Base-by-base conservation (phyloP, 2,113 vertebrate species). In the Psettodes erumei region DNA sequence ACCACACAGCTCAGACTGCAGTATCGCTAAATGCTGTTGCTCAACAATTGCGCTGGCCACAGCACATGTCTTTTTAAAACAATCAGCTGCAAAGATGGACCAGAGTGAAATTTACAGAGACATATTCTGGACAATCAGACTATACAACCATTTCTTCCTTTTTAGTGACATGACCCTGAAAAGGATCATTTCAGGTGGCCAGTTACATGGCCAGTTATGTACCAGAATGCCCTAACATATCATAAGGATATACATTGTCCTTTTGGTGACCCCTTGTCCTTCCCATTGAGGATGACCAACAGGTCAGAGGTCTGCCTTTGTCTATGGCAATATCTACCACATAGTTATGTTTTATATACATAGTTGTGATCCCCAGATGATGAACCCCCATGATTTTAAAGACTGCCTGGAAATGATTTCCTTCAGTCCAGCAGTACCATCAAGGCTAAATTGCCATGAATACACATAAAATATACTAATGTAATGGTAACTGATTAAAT, bases 1-100 rank as follows among this genome's bases (percentile, higher is more conserved):
- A 77, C 64, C 23, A 15, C 25, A n/a, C n/a, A 38, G 37, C 61
- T 51, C 60, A 47, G 54, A 60, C 33, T 43, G 11, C 48, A 45
- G 25, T 16, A 37, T 37, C 13, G 37, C 23, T 59, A 32, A 51
- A 53, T 53, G 15, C 7, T 67, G 48, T 56, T 50, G 25, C 50
- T 63, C 7, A 56, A 32, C 25, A 56, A 30, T 55, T 65, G 47
- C 51, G 19, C 0, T 33, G 16, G 19, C 21, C 40, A 35, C 35
- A n/a, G 13, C 8, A 45, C 28, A 35, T 13, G 45, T 35, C 50
- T 35, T 21, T 48, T 53, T 33, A 40, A 54, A 45, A 50, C n/a
- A 35, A n/a, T 60, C n/a, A 23, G 45, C 43, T 3, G 1, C 6
- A 35, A 40, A 40, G 35, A 60, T n/a, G 21, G 28, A 18, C 15